phyloP scores from a whole-genome alignment of 2,888 invertebrate genomes.

The Heliconius sara region DNA sequence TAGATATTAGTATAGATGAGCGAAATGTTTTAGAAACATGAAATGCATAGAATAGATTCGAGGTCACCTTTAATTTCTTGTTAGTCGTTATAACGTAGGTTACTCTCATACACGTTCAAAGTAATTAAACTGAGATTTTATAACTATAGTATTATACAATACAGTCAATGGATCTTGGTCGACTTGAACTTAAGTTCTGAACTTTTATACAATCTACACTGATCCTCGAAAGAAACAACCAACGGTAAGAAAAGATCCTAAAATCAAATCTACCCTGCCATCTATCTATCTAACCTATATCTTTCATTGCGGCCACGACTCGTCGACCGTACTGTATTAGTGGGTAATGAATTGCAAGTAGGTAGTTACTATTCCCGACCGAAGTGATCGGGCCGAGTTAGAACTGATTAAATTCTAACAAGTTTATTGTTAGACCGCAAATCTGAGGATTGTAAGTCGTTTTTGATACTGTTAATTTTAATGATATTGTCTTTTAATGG shows the following conservation, averaged over 20 bases:
- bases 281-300: too few species aligned
- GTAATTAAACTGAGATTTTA: conserved; percentile 17
- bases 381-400: conserved; percentile 21
- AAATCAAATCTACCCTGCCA: too few species aligned
- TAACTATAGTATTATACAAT: background rate
- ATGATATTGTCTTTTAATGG: background rate
- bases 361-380: conserved; percentile 10
- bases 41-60: background rate
- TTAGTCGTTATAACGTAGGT: background rate
- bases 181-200: background rate
- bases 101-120: background rate
- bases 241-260: too few species aligned
- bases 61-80: conserved; percentile 4
- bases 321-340: background rate
- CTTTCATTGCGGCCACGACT: background rate
- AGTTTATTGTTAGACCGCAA: conserved; percentile 18
- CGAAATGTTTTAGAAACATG: background rate
- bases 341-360: conserved; percentile 19
- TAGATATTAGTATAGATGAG: too few species aligned
- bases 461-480: conserved; percentile 12
- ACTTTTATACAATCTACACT: too few species aligned
- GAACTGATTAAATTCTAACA: conserved; percentile 24
- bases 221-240: too few species aligned
- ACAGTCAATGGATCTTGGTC: background rate
- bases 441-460: conserved; percentile 11